phyloP scores from a whole-genome alignment of 2,888 invertebrate genomes.

The Ecliptopera silaceata region DNA sequence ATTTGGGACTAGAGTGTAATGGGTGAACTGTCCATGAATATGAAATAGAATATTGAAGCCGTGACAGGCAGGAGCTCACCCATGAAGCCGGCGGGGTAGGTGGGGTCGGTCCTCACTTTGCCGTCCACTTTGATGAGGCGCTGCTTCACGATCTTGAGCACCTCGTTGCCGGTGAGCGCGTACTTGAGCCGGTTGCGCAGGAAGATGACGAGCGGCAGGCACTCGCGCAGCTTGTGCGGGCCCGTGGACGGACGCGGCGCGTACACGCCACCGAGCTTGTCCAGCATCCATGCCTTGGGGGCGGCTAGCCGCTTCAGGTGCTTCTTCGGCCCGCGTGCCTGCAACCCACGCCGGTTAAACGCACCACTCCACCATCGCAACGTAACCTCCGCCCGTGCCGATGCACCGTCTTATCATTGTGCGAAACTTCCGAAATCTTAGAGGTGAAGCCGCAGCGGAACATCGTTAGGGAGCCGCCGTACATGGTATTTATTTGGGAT shows the following conservation, averaged over 20 bases:
- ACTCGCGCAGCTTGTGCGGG: slow-evolving; percentile 98
- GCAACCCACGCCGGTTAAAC: slow-evolving; percentile 42
- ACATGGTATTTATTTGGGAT: too few species aligned
- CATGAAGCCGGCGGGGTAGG: slow-evolving; percentile 99
- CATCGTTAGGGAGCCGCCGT: too few species aligned
- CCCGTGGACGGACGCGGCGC: slow-evolving; percentile 99
- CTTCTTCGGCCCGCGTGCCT: slow-evolving; percentile 99
- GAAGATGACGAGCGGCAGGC: slow-evolving; percentile 97
- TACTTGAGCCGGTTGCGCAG: slow-evolving; percentile 98
- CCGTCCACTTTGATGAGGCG: slow-evolving; percentile 99
- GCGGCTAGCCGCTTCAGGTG: slow-evolving; percentile 99
- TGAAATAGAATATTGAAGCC: too few species aligned
- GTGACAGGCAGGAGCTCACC: slow-evolving; percentile 84
- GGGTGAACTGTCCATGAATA: too few species aligned
- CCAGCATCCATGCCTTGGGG: slow-evolving; percentile 99
- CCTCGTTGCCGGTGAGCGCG: slow-evolving; percentile 97
- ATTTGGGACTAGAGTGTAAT: too few species aligned
- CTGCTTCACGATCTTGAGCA: slow-evolving; percentile 99
- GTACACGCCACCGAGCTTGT: slow-evolving; percentile 98
- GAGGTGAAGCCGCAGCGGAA: too few species aligned
- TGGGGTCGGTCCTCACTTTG: slow-evolving; percentile 98
- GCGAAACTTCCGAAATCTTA: too few species aligned
- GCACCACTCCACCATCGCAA: slow-evolving; percentile 1
- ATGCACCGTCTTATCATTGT: neutral
- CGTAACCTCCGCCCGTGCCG: slow-evolving; percentile 8